These are phyloP conservation scores for Lagorchestes hirsutus DNA, from an alignment of 2,797 vertebrate species.

Conservation along the genomic window DNA sequence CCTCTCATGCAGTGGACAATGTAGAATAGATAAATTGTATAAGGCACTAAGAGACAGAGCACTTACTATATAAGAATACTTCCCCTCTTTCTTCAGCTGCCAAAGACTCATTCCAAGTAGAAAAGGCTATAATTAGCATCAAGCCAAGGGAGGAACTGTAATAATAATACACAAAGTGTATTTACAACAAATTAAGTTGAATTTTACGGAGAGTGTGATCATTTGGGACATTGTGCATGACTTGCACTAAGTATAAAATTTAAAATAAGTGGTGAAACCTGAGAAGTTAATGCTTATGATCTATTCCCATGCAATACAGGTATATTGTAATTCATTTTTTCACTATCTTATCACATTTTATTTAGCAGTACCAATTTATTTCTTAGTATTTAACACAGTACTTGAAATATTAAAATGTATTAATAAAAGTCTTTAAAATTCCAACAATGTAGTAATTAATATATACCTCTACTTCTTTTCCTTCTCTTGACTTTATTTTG, in stretches of 20 bases:
- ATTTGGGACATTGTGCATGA: not conserved
- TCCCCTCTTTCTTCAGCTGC: not conserved
- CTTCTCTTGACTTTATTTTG: slow-evolving; percentile 15
- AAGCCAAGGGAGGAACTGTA: not conserved
- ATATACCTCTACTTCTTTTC: not conserved
- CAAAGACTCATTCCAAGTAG: not conserved
- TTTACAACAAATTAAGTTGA: slow-evolving; percentile 25
- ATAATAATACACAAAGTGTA: slow-evolving; percentile 17
- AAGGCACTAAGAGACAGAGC: too few species aligned
- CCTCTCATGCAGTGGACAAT: not conserved
- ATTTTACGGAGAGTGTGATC: not conserved
- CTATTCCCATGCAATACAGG: not conserved
- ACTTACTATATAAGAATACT: not conserved
- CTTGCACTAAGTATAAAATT: not conserved
- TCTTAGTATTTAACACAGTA: slow-evolving; percentile 13
- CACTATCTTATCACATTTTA: slow-evolving; percentile 4
- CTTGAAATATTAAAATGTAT: not conserved
- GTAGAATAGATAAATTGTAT: not conserved
- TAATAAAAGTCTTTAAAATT: slow-evolving; percentile 27
- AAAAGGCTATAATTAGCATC: not conserved
- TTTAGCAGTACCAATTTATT: slow-evolving; percentile 26
- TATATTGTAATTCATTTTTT: not conserved
- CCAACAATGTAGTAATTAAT: not conserved
- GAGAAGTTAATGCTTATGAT: not conserved
- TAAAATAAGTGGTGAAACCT: slow-evolving; percentile 20